These are phyloP conservation scores for Diuraphis noxia DNA, from an alignment of 1,140 invertebrate species.

Conservation along the genomic window DNA sequence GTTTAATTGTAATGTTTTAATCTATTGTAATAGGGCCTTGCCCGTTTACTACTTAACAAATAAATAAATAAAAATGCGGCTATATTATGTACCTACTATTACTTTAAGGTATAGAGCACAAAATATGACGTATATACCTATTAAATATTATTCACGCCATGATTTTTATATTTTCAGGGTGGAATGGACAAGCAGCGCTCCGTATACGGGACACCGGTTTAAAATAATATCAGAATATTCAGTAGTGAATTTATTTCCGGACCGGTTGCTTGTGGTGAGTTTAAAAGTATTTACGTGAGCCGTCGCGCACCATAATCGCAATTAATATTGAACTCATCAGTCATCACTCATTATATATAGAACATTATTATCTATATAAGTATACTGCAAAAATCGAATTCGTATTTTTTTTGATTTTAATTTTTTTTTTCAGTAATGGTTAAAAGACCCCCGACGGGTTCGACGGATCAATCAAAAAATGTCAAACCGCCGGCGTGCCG, in stretches of 20 bases:
- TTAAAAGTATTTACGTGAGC: background rate
- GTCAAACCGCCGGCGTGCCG: background rate
- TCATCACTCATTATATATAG: background rate
- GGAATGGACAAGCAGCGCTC: background rate
- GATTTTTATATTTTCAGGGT: background rate
- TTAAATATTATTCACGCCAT: too few species aligned
- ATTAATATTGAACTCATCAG: slow-evolving; percentile 17
- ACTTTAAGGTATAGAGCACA: background rate
- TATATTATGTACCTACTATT: too few species aligned
- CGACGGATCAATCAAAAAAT: slow-evolving; percentile 19
- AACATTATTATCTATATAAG: background rate
- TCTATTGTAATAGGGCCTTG: too few species aligned
- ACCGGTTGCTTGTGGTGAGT: background rate
- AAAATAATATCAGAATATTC: background rate
- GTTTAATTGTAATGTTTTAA: too few species aligned
- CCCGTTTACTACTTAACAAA: too few species aligned
- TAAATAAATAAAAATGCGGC: too few species aligned
- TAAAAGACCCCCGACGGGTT: slow-evolving; percentile 17
- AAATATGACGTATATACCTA: too few species aligned
- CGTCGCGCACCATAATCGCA: background rate
- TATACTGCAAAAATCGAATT: background rate
- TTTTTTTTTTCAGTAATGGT: background rate
- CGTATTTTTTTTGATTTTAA: background rate
- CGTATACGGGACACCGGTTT: background rate
- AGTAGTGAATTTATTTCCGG: background rate